phyloP scores from a whole-genome alignment of 92 coral and sea anemone genomes.

The Micromussa lordhowensis region DNA sequence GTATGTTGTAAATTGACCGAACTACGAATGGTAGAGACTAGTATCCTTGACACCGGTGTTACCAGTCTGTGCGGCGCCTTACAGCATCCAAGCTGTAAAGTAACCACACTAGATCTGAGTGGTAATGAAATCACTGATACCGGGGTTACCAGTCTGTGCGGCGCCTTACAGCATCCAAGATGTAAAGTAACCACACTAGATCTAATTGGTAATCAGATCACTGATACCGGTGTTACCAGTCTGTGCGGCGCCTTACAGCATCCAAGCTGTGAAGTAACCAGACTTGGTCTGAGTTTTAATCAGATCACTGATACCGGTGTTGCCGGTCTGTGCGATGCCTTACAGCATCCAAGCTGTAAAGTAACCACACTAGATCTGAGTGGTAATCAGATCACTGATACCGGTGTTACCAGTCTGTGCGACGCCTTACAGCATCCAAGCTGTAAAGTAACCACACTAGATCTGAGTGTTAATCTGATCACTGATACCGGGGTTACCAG shows the following conservation, averaged over 20 bases:
- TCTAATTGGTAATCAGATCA: background rate
- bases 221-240: slow-evolving; percentile 4
- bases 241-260: background rate
- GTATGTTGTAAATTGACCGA: background rate
- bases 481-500: background rate
- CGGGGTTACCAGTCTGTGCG: too few species aligned
- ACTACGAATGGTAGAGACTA: background rate
- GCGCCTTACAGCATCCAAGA: too few species aligned
- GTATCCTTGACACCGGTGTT: too few species aligned
- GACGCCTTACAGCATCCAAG: background rate
- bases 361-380: background rate
- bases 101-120: too few species aligned
- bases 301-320: background rate
- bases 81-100: too few species aligned
- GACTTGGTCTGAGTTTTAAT: background rate
- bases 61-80: too few species aligned
- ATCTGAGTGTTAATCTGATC: background rate
- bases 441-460: slow-evolving; percentile 5
- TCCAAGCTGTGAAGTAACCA: background rate
- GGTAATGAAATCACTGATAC: too few species aligned
- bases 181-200: background rate
- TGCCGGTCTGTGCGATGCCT: background rate
- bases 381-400: background rate
- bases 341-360: background rate
- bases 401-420: slow-evolving; percentile 1